These are phyloP conservation scores for Esox niger DNA, from an alignment of 2,113 vertebrate species.

Conservation along the genomic window DNA sequence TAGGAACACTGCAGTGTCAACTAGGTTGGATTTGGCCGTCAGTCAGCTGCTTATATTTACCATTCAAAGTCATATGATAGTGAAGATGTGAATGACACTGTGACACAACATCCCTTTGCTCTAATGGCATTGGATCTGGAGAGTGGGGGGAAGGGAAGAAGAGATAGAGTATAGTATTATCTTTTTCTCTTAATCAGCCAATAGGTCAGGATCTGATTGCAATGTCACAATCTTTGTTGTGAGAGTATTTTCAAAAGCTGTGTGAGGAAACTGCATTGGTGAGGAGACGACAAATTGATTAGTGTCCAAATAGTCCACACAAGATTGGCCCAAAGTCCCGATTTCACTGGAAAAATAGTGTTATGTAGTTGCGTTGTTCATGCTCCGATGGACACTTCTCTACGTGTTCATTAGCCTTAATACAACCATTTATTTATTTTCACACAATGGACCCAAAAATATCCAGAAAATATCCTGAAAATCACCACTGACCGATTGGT, in stretches of 20 bases:
- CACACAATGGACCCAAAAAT: too few relatives aligned
- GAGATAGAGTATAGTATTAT: not conserved
- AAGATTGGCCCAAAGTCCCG: too few relatives aligned
- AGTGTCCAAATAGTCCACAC: not conserved
- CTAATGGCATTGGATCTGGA: not conserved
- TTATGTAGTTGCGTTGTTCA: not conserved
- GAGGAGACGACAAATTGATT: not conserved
- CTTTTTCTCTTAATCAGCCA: not conserved
- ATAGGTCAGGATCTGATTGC: too few relatives aligned
- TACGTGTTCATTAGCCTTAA: too few relatives aligned
- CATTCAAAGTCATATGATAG: too few relatives aligned
- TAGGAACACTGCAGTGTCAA: constrained; percentile 22
- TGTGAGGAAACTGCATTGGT: not conserved
- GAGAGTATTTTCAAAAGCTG: not conserved
- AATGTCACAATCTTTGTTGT: too few relatives aligned
- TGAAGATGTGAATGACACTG: not conserved
- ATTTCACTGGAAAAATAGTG: not conserved
- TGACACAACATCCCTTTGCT: too few relatives aligned
- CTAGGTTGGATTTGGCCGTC: constrained; percentile 32
- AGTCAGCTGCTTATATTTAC: too few relatives aligned
- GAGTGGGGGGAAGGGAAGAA: not conserved
- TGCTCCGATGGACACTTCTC: too few relatives aligned
- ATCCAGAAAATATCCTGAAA: constrained; percentile 1
- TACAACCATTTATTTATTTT: too few relatives aligned
- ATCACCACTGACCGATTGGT: not conserved